Percentiles rank a stretch among this genome's conserved stretches.
Conservation (phyloP, 2,888 invertebrate genomes). For the Sphecodes monilicornis region DNA sequence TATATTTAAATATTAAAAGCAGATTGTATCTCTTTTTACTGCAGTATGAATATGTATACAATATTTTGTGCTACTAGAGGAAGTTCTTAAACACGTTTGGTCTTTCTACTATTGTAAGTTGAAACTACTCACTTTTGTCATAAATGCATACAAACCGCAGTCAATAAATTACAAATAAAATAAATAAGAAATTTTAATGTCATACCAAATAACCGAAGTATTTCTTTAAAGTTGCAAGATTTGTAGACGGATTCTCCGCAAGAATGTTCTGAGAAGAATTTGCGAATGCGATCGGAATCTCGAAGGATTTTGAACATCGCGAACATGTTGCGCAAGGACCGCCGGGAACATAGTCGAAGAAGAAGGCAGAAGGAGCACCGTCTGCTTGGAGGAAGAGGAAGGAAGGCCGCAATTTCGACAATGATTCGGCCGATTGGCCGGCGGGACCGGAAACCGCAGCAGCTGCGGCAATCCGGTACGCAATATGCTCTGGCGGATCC, state of each 20-base stretch:
- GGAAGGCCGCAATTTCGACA: conserved; percentile 77
- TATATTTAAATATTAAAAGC: no score
- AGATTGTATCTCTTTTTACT: no score
- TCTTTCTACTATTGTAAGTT: no score
- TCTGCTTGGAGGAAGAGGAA: conserved; percentile 32
- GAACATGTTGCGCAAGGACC: conserved; percentile 4
- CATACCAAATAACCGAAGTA: not conserved
- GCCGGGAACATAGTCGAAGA: not conserved
- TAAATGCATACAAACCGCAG: no score
- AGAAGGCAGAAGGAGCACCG: not conserved
- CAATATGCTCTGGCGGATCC: conserved; percentile 64
- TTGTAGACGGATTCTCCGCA: not conserved
- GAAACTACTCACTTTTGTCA: no score
- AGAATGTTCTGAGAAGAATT: not conserved
- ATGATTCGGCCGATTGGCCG: conserved; percentile 77
- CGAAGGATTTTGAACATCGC: not conserved
- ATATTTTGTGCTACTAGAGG: no score
- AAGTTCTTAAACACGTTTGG: no score
- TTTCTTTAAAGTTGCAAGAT: not conserved
- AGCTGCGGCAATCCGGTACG: conserved; percentile 74
- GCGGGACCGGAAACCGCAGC: conserved; percentile 77
- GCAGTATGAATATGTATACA: no score
- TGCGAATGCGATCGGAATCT: not conserved
- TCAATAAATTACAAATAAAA: no score
- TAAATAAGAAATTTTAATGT: no score